Percentiles rank a stretch among this genome's conserved stretches.
Evolutionary conservation across 2,797 vertebrate genomes (phyloP).

Genomic region (Acomys russatus): DNA sequence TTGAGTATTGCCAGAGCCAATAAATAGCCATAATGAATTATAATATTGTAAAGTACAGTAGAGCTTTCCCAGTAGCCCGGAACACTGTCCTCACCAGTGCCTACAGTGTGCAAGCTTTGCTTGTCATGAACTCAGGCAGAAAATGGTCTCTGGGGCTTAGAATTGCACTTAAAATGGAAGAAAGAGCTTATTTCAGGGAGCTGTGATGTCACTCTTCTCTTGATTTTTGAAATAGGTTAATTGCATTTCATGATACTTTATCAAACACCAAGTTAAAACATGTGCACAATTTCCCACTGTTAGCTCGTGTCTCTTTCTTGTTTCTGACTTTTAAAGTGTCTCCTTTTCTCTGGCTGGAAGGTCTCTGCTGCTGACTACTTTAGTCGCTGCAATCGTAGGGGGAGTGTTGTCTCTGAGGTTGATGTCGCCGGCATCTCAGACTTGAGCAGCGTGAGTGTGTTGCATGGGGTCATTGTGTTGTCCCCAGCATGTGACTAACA

Average conservation of each 20-base stretch:
- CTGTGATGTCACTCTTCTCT: neutral
- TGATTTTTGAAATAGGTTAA: conserved; percentile 11
- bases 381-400: conserved; percentile 95
- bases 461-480: conserved; percentile 69
- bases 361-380: conserved; percentile 98
- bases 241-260: neutral
- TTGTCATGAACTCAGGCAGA: neutral
- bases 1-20: neutral
- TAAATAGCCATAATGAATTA: neutral
- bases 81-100: neutral
- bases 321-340: conserved; percentile 60
- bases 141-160: neutral
- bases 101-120: neutral
- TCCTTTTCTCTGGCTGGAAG: conserved; percentile 92
- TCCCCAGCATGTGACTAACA: conserved; percentile 60
- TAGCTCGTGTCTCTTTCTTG: neutral
- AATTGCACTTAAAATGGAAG: neutral
- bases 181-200: neutral
- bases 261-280: neutral
- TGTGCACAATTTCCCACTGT: neutral
- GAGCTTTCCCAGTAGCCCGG: neutral
- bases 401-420: conserved; percentile 96
- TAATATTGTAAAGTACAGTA: neutral
- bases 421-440: conserved; percentile 94
- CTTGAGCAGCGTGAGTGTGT: conserved; percentile 94